A percentile compares a stretch with the other conserved stretches of the same genome.
phyloP scores from a whole-genome alignment of 2,888 invertebrate species.

The Epinotia nisella region DNA sequence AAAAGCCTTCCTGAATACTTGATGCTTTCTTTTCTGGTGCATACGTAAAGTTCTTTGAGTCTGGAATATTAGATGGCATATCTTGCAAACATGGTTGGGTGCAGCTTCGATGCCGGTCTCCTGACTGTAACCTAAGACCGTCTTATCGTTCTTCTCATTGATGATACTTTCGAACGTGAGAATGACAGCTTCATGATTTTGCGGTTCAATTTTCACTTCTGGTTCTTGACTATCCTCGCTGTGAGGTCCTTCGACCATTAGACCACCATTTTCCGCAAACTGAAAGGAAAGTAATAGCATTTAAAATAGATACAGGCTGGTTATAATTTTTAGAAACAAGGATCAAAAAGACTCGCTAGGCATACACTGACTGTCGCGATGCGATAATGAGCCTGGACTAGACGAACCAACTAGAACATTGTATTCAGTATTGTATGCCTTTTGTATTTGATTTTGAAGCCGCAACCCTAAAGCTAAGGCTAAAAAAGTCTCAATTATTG shows the following conservation, averaged over 20 bases:
- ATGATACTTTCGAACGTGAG: slow-evolving; percentile 74
- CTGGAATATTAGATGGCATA: slow-evolving; percentile 77
- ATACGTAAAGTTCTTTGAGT: slow-evolving; percentile 67
- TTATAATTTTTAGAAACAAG: too few relatives aligned
- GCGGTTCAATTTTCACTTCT: slow-evolving; percentile 65
- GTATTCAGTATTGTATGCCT: too few relatives aligned
- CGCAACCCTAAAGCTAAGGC: too few relatives aligned
- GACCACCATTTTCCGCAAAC: slow-evolving; percentile 66
- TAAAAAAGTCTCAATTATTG: too few relatives aligned
- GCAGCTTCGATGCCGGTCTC: slow-evolving; percentile 43
- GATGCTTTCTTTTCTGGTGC: slow-evolving; percentile 75
- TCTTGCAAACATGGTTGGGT: slow-evolving; percentile 64
- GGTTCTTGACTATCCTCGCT: slow-evolving; percentile 68
- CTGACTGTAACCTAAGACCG: slow-evolving; percentile 50
- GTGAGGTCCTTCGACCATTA: slow-evolving; percentile 60
- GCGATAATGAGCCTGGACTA: too few relatives aligned
- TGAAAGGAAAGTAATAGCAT: slow-evolving; percentile 57
- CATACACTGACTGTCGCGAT: too few relatives aligned
- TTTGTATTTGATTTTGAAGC: too few relatives aligned
- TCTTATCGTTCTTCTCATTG: slow-evolving; percentile 59
- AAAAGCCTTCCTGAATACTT: slow-evolving; percentile 65
- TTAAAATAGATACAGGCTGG: neutral
- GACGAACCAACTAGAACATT: too few relatives aligned
- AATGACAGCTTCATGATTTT: slow-evolving; percentile 66
- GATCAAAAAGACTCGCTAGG: too few relatives aligned